Percentiles rank a stretch among this genome's conserved stretches.
These are phyloP conservation scores for Doris montereyensis DNA, from an alignment of 2,888 invertebrate genomes.

Conservation along the genomic window DNA sequence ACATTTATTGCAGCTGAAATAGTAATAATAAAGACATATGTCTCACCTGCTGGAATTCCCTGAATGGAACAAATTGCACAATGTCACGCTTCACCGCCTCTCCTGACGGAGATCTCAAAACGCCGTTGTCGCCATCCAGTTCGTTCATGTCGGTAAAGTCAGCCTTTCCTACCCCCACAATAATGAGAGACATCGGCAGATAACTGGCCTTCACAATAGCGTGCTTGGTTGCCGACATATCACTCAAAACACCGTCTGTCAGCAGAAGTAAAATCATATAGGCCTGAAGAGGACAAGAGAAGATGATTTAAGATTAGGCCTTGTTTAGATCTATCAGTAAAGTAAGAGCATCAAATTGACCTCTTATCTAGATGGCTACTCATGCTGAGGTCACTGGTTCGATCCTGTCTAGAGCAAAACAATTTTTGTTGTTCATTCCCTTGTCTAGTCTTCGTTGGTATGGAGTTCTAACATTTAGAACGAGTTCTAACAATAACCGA, in stretches of 20 bases:
- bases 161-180: slow-evolving; percentile 70
- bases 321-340: too few species aligned
- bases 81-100: slow-evolving; percentile 66
- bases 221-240: slow-evolving; percentile 66
- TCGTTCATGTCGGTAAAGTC: slow-evolving; percentile 62
- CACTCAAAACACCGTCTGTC: slow-evolving; percentile 71
- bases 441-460: too few species aligned
- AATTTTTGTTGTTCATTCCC: too few species aligned
- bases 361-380: too few species aligned
- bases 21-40: too few species aligned
- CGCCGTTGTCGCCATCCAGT: slow-evolving; percentile 70
- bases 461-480: too few species aligned
- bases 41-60: slow-evolving; percentile 67
- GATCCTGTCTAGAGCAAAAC: too few species aligned
- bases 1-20: too few species aligned
- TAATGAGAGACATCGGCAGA: slow-evolving; percentile 72
- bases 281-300: slow-evolving; percentile 58
- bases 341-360: too few species aligned
- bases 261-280: slow-evolving; percentile 69
- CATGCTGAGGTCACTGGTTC: too few species aligned
- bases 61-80: slow-evolving; percentile 72
- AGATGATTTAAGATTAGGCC: too few species aligned
- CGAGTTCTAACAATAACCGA: too few species aligned
- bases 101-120: slow-evolving; percentile 63
- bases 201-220: slow-evolving; percentile 69